Percentiles rank a stretch among this genome's conserved stretches.
phyloP scores from a whole-genome alignment of 2,797 vertebrate species.

The Strix occidentalis region DNA sequence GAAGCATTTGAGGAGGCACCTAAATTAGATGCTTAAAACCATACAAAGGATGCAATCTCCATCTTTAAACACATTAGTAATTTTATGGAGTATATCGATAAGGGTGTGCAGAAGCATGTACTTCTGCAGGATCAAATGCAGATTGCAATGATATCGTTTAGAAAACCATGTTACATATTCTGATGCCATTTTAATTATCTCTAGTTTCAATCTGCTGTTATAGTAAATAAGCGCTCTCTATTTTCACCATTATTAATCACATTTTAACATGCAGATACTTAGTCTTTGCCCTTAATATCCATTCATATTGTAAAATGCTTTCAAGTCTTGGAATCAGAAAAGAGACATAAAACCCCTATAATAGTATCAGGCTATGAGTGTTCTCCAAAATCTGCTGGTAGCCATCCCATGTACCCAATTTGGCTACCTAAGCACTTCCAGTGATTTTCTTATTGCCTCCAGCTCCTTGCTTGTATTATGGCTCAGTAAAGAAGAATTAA shows the following conservation, averaged over 20 bases:
- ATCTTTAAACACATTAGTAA: neutral
- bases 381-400: slow-evolving; percentile 7
- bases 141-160: neutral
- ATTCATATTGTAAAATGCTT: neutral
- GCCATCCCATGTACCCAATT: neutral
- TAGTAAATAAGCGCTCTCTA: neutral
- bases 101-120: neutral
- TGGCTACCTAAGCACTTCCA: neutral
- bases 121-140: neutral
- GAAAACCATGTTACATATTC: neutral
- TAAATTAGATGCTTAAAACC: neutral
- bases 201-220: neutral
- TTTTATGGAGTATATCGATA: neutral
- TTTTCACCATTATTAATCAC: neutral
- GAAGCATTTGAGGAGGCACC: neutral
- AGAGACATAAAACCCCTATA: slow-evolving; percentile 36
- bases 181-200: neutral
- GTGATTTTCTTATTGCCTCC: neutral
- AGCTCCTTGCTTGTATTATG: neutral
- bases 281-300: neutral
- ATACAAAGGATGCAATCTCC: neutral
- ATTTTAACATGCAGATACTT: neutral
- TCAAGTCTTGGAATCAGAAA: neutral
- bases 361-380: neutral
- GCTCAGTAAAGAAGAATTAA: slow-evolving; percentile 16